phyloP scores from a whole-genome alignment of 2,888 invertebrate genomes.

The Pomacea canaliculata region DNA sequence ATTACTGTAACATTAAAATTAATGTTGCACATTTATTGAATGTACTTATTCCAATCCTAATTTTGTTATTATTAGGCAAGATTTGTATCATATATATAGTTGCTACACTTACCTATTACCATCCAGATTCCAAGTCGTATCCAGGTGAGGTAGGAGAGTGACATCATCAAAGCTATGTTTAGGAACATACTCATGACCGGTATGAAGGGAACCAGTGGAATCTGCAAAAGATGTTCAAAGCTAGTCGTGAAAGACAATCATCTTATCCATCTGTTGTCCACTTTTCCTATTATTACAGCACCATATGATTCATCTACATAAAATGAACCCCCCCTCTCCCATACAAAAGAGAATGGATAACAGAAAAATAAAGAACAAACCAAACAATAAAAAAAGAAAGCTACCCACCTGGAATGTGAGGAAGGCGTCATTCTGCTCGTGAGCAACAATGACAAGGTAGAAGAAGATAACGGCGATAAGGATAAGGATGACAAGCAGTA shows the following conservation, averaged over 20 bases:
- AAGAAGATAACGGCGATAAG: constrained; percentile 53
- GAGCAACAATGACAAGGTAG: constrained; percentile 65
- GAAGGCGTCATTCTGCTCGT: constrained; percentile 69
- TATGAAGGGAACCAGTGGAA: constrained; percentile 65
- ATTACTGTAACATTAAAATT: background rate
- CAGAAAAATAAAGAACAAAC: too few relatives aligned
- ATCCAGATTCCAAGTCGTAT: constrained; percentile 65
- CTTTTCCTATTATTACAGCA: too few relatives aligned
- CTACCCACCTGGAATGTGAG: constrained; percentile 66
- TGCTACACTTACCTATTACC: constrained; percentile 52
- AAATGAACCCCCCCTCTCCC: too few relatives aligned
- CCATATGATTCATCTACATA: too few relatives aligned
- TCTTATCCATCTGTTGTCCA: too few relatives aligned
- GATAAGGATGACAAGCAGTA: constrained; percentile 71
- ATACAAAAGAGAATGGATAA: too few relatives aligned
- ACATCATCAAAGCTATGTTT: constrained; percentile 66
- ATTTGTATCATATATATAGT: too few relatives aligned
- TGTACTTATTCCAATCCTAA: too few relatives aligned
- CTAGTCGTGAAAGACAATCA: background rate
- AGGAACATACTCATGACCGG: constrained; percentile 63
- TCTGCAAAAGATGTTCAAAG: constrained; percentile 41
- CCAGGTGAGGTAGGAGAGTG: constrained; percentile 65
- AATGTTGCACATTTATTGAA: background rate
- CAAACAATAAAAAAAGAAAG: too few relatives aligned
- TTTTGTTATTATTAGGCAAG: too few relatives aligned